Base-by-base conservation (phyloP, 1,140 invertebrate species). In the Caerostris extrusa region DNA sequence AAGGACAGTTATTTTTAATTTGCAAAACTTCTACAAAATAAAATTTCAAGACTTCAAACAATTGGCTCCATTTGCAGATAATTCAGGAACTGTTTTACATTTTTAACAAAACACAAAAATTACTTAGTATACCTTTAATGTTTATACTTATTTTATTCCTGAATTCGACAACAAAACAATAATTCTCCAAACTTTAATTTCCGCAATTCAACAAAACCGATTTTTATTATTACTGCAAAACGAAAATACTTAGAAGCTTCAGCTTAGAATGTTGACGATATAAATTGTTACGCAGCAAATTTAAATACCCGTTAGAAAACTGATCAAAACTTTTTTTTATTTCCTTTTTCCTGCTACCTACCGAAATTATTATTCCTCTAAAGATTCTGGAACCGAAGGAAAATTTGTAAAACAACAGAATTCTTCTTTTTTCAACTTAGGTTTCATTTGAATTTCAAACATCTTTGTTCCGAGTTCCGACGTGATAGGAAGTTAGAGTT, bases 361-460 rank as follows among this genome's bases (percentile, higher is more conserved):
- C 50, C 83, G 14, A 89, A 89, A 89, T 89, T 89, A 89, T 89
- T 89, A 89, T 55, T 60, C 87, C 50, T 69, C 64, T 53, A 14
- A 71, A 71, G 64, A 89, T 69, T 71, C 87, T 7, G 17, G 53
- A 58, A n/a, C 82, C 55, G 57, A 89, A 69, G 34, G 87, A 50
- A 86, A 86, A 89, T 89, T 89, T 89, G 87, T 89, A 53, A 60
- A 86, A 86, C 87, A 69, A 89, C 87, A 34, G 7, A 17, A n/a
- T 53, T 89, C 61, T 89, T 89, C 87, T 89, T 85, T n/a, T 85
- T 55, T 50, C 10, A 69, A 89, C 64, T 64, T 53, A 64, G 87
- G 87, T 89, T 8, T 55, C 87, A 89, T 89, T 89, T 89, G 64
- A 64, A 89, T 89, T 89, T 89, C 87, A 71, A 89, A 89, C 87